These are phyloP conservation scores for Helarctos malayanus DNA, from an alignment of 2,797 vertebrate species.

Conservation along the genomic window DNA sequence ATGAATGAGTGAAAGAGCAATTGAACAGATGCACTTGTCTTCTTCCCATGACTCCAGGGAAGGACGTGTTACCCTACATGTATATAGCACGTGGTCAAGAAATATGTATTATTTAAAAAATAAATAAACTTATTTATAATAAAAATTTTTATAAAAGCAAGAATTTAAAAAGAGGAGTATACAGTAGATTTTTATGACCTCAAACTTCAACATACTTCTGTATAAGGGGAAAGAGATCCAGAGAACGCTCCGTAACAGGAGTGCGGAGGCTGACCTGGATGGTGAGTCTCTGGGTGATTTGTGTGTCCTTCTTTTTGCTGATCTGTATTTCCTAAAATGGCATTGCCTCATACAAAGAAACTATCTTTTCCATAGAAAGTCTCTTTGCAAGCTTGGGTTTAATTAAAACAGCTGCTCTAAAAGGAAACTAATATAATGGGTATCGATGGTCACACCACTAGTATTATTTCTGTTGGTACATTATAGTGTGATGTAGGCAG, in stretches of 20 bases:
- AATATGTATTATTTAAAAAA: neutral
- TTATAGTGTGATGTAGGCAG: neutral
- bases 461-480: neutral
- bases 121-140: neutral
- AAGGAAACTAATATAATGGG: neutral
- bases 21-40: neutral
- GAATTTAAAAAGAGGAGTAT: neutral
- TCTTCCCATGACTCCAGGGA: neutral
- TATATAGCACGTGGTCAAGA: neutral
- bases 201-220: rapidly evolving
- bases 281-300: rapidly evolving
- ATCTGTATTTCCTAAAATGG: no score
- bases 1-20: neutral
- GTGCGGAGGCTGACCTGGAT: rapidly evolving
- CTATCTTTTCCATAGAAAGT: neutral
- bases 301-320: neutral
- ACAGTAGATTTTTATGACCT: neutral
- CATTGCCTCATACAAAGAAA: neutral
- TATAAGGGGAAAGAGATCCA: neutral
- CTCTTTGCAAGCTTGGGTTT: neutral
- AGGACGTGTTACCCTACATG: neutral
- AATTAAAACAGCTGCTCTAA: neutral
- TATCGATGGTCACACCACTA: neutral
- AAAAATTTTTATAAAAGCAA: neutral
- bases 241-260: rapidly evolving